Evolutionary conservation across 2,797 vertebrate species (phyloP).

Genomic region (Anniella stebbinsi): DNA sequence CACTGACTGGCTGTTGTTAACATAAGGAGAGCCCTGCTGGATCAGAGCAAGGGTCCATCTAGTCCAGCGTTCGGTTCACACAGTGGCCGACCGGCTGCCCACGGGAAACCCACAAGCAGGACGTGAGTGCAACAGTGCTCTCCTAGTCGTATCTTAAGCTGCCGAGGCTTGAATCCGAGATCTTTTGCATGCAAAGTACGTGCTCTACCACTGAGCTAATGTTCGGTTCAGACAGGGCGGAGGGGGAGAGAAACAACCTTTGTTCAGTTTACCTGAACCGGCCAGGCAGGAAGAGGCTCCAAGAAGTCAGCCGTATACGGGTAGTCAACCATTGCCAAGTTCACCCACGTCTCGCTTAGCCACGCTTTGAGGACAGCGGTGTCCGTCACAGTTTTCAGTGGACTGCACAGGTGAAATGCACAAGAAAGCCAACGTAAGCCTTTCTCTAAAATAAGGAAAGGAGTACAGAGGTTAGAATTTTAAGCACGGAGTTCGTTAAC

Average conservation of each 20-base stretch:
- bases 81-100: no score
- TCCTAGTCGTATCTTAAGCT: no score
- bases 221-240: no score
- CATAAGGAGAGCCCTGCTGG: no score
- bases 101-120: no score
- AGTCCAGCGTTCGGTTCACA: no score
- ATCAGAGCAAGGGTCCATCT: no score
- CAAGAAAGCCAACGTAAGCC: conserved; percentile 90
- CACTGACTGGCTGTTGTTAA: no score
- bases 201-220: no score
- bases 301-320: conserved; percentile 93
- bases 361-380: conserved; percentile 85
- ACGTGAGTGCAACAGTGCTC: no score
- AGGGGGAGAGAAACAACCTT: neutral
- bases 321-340: conserved; percentile 96
- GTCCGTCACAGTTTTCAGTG: conserved; percentile 82
- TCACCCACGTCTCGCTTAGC: conserved; percentile 95
- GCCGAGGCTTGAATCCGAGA: no score
- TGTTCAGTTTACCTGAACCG: conserved; percentile 86
- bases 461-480: neutral
- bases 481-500: neutral
- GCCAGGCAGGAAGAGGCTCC: conserved; percentile 94
- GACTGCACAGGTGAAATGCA: conserved; percentile 85
- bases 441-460: conserved; percentile 75
- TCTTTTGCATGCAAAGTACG: no score